These are phyloP conservation scores for Phenganax subtilis DNA, from an alignment of 92 coral and sea anemone genomes.

Conservation along the genomic window DNA sequence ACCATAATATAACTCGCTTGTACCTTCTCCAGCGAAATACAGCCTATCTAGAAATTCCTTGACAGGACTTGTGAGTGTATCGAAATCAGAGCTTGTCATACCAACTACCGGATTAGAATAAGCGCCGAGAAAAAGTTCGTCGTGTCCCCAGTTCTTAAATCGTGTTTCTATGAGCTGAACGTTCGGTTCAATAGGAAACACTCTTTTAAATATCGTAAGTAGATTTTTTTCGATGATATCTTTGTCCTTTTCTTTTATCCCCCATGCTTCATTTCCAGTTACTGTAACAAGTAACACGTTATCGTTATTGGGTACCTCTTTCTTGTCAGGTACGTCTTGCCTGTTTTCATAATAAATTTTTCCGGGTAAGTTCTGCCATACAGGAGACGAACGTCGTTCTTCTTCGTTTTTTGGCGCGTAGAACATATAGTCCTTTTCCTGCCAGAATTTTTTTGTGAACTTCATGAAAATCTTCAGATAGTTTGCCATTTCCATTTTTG, in stretches of 20 bases:
- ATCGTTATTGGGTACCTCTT: not conserved
- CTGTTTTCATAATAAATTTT: not conserved
- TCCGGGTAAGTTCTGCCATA: constrained; percentile 7
- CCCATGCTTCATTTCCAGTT: not conserved
- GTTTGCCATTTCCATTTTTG: not conserved
- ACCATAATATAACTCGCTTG: constrained; percentile 57
- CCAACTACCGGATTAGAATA: constrained; percentile 59
- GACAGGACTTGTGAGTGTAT: constrained; percentile 41
- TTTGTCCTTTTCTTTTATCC: not conserved
- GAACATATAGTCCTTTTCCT: not conserved
- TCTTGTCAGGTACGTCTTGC: not conserved
- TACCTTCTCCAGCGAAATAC: constrained; percentile 71
- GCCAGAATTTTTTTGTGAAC: not conserved
- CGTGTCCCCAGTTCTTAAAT: constrained; percentile 49
- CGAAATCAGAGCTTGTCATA: constrained; percentile 40
- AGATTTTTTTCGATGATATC: not conserved
- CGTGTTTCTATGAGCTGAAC: not conserved
- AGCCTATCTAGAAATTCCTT: constrained; percentile 25
- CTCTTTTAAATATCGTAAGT: not conserved
- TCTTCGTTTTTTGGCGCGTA: not conserved
- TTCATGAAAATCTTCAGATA: constrained; percentile 5
- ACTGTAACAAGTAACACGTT: constrained; percentile 1
- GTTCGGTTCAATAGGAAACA: not conserved
- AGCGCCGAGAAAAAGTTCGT: constrained; percentile 59
- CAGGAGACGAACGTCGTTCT: not conserved